Conservation (phyloP, 2,797 vertebrate genomes). For the Syndactyla subalaris region DNA sequence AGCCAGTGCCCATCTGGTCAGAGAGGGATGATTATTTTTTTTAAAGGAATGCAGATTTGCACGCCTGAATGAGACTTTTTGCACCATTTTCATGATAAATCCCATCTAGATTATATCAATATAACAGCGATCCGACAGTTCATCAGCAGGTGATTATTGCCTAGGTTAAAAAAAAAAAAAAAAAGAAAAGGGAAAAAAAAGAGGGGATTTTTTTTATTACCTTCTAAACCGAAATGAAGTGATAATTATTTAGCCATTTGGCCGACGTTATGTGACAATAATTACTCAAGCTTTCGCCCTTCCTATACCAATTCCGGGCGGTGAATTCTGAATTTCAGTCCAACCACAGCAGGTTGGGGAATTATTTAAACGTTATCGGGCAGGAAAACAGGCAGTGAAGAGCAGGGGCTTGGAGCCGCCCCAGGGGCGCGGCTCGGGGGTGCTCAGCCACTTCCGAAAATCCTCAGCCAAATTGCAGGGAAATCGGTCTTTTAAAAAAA, state of each 20-base stretch:
- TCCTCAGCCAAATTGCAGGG: neutral
- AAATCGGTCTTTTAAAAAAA: neutral
- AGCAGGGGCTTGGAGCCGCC: neutral
- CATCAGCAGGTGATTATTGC: conserved; percentile 63
- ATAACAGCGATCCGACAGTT: conserved; percentile 44
- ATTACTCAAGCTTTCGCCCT: conserved; percentile 25
- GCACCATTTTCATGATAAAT: conserved; percentile 55
- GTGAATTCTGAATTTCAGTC: neutral
- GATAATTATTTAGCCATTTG: conserved; percentile 66
- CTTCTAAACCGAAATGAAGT: conserved; percentile 65
- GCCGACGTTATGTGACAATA: conserved; percentile 10
- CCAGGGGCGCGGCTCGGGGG: neutral
- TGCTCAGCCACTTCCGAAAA: neutral
- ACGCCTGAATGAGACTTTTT: conserved; percentile 51
- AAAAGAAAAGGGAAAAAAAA: neutral
- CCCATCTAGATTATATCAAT: conserved; percentile 34
- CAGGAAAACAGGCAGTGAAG: neutral
- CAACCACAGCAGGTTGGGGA: conserved; percentile 15
- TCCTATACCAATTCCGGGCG: neutral
- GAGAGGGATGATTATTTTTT: conserved; percentile 39
- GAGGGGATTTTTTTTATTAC: conserved; percentile 15
- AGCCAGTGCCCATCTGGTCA: conserved; percentile 66
- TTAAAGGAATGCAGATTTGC: conserved; percentile 47
- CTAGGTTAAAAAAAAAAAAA: neutral
- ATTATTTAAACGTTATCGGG: neutral